These are phyloP conservation scores for Watersipora subatra DNA, from an alignment of 1,140 invertebrate species.

Conservation along the genomic window DNA sequence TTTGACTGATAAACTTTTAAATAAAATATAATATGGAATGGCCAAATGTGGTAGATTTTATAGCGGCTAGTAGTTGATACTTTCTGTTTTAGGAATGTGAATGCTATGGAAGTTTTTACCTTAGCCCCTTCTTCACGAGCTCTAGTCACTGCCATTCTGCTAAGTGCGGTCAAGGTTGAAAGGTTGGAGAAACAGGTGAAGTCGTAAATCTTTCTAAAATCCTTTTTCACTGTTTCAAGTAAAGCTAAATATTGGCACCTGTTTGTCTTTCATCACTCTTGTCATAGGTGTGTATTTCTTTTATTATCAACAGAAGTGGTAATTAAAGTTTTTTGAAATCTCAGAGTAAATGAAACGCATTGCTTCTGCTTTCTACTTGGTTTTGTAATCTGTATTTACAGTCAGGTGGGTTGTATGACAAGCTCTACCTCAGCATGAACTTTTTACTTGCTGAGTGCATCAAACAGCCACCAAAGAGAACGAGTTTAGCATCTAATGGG, in stretches of 20 bases:
- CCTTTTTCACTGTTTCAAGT: no score
- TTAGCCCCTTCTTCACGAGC: slow-evolving; percentile 25
- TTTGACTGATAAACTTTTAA: no score
- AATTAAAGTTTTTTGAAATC: no score
- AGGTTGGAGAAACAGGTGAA: slow-evolving; percentile 30
- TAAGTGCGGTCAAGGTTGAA: slow-evolving; percentile 34
- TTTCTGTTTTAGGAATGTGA: slow-evolving; percentile 24
- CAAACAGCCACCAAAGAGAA: slow-evolving; percentile 16
- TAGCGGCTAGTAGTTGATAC: no score
- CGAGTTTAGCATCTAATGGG: background rate
- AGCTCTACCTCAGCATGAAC: slow-evolving; percentile 29
- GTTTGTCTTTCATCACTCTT: no score
- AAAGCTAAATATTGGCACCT: no score
- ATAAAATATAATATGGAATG: no score
- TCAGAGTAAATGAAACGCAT: background rate
- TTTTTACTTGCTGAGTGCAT: slow-evolving; percentile 23
- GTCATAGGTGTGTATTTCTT: no score
- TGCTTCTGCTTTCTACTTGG: background rate
- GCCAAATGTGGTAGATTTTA: no score
- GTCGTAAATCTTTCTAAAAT: background rate
- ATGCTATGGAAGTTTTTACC: slow-evolving; percentile 32
- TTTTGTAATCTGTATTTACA: slow-evolving; percentile 12
- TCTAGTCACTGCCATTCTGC: slow-evolving; percentile 22
- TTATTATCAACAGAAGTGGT: no score
- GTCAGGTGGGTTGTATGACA: slow-evolving; percentile 30